Percentiles rank a stretch among this genome's conserved stretches.
phyloP scores from a whole-genome alignment of 2,888 invertebrate genomes.

The Invenusta paracnida region DNA sequence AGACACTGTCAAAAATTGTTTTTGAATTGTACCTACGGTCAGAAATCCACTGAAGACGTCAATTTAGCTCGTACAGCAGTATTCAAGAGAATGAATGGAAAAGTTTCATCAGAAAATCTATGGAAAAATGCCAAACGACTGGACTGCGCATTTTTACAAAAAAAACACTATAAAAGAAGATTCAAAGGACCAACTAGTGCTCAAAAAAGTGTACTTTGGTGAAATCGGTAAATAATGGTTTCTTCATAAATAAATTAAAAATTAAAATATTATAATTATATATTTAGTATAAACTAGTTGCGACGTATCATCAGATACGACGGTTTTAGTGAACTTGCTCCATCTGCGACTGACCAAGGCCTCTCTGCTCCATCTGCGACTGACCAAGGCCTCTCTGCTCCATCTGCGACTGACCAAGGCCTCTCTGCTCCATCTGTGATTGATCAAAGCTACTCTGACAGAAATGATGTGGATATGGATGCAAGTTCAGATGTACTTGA shows the following conservation, averaged over 20 bases:
- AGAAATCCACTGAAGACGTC: background rate
- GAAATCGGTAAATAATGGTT: too few species aligned
- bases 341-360: background rate
- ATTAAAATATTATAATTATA: too few species aligned
- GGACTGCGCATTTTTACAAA: constrained; percentile 38
- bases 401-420: background rate
- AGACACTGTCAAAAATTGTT: constrained; percentile 30
- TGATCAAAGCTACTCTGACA: background rate
- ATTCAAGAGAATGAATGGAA: constrained; percentile 40
- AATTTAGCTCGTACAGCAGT: constrained; percentile 33
- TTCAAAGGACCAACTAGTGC: constrained; percentile 31
- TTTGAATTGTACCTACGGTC: constrained; percentile 33
- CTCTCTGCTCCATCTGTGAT: background rate
- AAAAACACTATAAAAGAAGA: constrained; percentile 28
- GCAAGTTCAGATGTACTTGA: background rate
- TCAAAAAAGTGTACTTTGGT: too few species aligned
- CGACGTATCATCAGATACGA: too few species aligned
- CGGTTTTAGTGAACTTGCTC: too few species aligned
- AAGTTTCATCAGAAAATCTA: constrained; percentile 34
- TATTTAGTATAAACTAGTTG: too few species aligned
- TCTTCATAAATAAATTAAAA: too few species aligned
- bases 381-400: background rate
- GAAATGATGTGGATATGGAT: background rate
- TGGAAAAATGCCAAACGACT: constrained; percentile 38
- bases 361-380: background rate